Evolutionary conservation across 2,797 vertebrate genomes (phyloP).

Genomic region (Chrysolophus pictus): DNA sequence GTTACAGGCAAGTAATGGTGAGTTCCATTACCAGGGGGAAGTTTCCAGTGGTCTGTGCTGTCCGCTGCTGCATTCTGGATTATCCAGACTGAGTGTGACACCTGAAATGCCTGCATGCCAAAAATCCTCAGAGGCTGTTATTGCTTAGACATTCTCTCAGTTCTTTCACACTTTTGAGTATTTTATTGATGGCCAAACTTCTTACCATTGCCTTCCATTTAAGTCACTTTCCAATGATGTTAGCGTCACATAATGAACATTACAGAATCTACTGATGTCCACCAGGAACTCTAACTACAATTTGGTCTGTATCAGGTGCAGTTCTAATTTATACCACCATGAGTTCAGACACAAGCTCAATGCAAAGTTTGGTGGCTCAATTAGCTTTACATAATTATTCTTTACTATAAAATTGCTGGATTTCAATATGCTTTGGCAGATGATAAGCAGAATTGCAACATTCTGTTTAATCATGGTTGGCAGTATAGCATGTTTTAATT

Average conservation of each 20-base stretch:
- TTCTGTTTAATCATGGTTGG: constrained; percentile 42
- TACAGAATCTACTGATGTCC: background rate
- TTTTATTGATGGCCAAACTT: background rate
- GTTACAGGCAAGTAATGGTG: background rate
- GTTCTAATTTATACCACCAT: background rate
- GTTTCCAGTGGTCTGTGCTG: background rate
- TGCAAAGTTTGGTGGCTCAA: background rate
- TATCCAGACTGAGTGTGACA: background rate
- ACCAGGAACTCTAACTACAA: background rate
- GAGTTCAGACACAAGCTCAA: background rate
- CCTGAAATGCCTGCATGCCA: background rate
- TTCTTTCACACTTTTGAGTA: background rate
- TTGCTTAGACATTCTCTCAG: background rate
- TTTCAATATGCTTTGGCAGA: background rate
- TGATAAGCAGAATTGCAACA: constrained; percentile 39
- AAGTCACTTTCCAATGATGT: background rate
- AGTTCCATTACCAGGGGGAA: background rate
- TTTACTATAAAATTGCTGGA: background rate
- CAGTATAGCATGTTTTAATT: constrained; percentile 72
- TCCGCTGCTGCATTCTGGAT: background rate
- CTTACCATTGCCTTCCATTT: background rate
- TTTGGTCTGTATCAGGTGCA: background rate
- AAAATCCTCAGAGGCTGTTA: background rate
- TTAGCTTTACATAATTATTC: background rate
- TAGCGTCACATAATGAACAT: background rate